Percentiles rank a stretch among this genome's conserved stretches.
These are phyloP conservation scores for Microplitis demolitor DNA, from an alignment of 1,140 invertebrate species.

Conservation along the genomic window DNA sequence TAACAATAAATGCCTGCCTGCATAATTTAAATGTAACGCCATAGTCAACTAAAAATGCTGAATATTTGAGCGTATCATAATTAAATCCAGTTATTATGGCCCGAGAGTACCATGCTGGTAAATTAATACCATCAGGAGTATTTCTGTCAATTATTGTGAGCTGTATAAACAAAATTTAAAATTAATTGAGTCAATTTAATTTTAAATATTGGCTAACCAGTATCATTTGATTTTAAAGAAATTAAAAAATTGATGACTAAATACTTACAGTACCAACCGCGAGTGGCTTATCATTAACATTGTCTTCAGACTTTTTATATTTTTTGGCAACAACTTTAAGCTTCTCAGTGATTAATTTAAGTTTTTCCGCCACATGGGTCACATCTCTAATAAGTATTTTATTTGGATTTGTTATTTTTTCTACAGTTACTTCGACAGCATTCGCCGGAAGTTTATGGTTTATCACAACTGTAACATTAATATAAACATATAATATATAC, in stretches of 20 bases:
- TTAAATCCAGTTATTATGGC: conserved; percentile 34
- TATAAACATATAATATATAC: too few species aligned
- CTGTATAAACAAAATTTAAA: conserved; percentile 27
- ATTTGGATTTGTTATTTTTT: neutral
- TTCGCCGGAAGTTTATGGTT: neutral
- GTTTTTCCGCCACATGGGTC: too few species aligned
- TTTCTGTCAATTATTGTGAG: conserved; percentile 31
- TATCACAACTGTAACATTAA: too few species aligned
- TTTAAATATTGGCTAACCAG: too few species aligned
- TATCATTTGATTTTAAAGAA: too few species aligned
- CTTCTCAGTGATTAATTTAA: neutral
- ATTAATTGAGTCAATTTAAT: neutral
- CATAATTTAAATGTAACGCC: conserved; percentile 35
- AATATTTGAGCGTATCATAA: conserved; percentile 29
- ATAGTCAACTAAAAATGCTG: conserved; percentile 47
- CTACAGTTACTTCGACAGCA: neutral
- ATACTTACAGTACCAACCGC: neutral
- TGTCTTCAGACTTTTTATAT: neutral
- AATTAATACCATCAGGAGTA: conserved; percentile 25
- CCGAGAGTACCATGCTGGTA: conserved; percentile 42
- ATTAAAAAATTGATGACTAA: neutral
- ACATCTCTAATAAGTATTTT: neutral
- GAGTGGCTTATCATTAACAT: neutral
- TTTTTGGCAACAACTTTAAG: neutral
- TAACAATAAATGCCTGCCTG: conserved; percentile 34